phyloP scores from a whole-genome alignment of 2,888 invertebrate species.

The Lordiphosa fenestrarum region DNA sequence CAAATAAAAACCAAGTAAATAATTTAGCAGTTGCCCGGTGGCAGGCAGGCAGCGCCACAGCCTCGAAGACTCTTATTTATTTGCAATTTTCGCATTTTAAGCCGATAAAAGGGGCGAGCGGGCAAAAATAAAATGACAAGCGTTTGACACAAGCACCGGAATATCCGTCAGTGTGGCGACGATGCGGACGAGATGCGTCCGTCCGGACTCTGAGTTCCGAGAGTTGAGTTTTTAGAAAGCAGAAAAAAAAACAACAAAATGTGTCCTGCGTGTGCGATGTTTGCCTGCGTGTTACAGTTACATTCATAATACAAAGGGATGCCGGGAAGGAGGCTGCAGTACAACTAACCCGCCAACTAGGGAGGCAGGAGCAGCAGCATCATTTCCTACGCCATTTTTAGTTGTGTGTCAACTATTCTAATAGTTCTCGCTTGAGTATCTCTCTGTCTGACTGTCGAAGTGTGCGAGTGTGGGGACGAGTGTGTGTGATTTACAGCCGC shows the following conservation, averaged over 20 bases:
- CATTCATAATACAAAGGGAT: constrained; percentile 71
- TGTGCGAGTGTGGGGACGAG: constrained; percentile 12
- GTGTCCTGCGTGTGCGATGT: constrained; percentile 60
- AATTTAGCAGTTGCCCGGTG: constrained; percentile 46
- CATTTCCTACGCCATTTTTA: constrained; percentile 68
- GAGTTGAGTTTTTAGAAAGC: constrained; percentile 4
- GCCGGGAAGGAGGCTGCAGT: constrained; percentile 20
- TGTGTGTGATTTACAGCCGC: constrained; percentile 67
- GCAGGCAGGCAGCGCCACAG: constrained; percentile 26
- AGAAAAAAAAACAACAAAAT: constrained; percentile 9
- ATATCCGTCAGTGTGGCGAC: constrained; percentile 77
- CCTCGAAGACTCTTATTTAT: constrained; percentile 54
- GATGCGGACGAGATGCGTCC: constrained; percentile 60
- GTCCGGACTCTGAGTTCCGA: constrained; percentile 37
- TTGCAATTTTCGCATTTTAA: constrained; percentile 72
- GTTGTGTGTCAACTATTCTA: constrained; percentile 66
- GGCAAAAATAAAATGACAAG: constrained; percentile 69
- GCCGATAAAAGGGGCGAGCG: constrained; percentile 61
- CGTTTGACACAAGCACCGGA: constrained; percentile 79
- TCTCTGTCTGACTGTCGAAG: constrained; percentile 6
- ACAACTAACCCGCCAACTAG: constrained; percentile 19
- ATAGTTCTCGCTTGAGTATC: constrained; percentile 36
- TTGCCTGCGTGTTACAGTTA: constrained; percentile 65
- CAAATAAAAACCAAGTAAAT: constrained; percentile 63
- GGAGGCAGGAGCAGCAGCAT: constrained; percentile 42